Base-by-base conservation (phyloP, 92 coral and sea anemone genomes). In the Desmophyllum pertusum region DNA sequence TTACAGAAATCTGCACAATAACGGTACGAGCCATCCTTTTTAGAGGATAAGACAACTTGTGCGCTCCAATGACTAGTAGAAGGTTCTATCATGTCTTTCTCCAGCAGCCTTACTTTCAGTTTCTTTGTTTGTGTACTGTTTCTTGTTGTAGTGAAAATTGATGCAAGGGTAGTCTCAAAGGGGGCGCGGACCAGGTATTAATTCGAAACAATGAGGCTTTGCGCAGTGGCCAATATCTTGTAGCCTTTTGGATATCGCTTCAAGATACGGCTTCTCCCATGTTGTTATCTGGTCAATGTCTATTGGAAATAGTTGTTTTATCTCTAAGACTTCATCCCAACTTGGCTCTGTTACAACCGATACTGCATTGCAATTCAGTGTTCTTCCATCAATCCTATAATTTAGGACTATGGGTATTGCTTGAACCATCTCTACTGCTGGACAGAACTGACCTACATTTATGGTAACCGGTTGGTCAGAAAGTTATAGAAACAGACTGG, bases 1-100 rank as follows among this genome's bases (percentile, higher is more conserved):
- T 30, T 87, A 11, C 83, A 73, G 59, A 74, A 88, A 77, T 83
- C 91, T 15, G 82, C 73, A 82, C 91, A 87, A 29, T 38, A 87
- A 39, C 79, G 36, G 25, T 68, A 75, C 0, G 81, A n/a, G 21
- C 81, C 85, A 59, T 83, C 79, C 42, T 83, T 83, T 17, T 55
- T 83, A 13, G 78, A 13, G 3, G 87, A 81, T 57, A 83, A 50
- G 33, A 88, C 91, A 36, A 88, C 79, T 36, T 63, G 88, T 29
- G 79, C 79, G 13, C 55, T 77, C 89, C 85, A 84, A 57, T 81
- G 91, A 37, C 88, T 83, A 37, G 88, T 67, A 11, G 83, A 74
- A 1, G 79, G 84, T 51, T 77, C 80, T 18, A 83, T 84, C 23
- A 83, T 38, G 29, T 84, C 85, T 21, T 43, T 55, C 53, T 69